Percentiles rank a stretch among this genome's conserved stretches.
These are phyloP conservation scores for Drosophila ambigua DNA, from an alignment of 1,140 invertebrate genomes.

Conservation along the genomic window DNA sequence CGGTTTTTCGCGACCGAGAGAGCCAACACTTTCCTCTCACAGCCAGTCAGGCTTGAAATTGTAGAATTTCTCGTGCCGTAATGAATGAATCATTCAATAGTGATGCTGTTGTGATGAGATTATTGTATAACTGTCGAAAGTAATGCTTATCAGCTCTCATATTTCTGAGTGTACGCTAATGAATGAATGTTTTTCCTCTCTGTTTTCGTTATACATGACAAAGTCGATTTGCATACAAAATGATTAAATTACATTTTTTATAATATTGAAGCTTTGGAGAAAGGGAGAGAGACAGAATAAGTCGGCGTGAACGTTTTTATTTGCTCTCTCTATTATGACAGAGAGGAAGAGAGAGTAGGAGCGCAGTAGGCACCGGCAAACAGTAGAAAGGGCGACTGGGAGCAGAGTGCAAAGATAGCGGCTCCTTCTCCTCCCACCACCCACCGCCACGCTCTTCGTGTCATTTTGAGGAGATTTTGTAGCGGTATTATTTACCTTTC, in stretches of 20 bases:
- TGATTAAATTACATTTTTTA: constrained; percentile 69
- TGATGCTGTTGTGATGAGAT: constrained; percentile 15
- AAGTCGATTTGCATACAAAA: constrained; percentile 72
- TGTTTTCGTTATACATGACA: constrained; percentile 52
- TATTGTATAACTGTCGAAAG: constrained; percentile 1
- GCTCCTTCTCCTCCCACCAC: too few species aligned
- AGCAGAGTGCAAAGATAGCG: not conserved
- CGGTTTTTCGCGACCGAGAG: not conserved
- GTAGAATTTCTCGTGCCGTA: not conserved
- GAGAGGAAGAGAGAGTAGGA: not conserved
- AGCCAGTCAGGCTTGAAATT: constrained; percentile 27
- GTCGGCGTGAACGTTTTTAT: constrained; percentile 18
- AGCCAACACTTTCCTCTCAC: constrained; percentile 20
- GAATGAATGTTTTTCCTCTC: constrained; percentile 27
- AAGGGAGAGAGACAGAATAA: too few species aligned
- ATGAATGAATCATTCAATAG: constrained; percentile 24
- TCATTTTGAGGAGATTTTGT: constrained; percentile 8
- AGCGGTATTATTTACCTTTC: constrained; percentile 51
- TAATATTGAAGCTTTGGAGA: constrained; percentile 8
- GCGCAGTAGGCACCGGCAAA: not conserved
- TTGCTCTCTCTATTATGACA: constrained; percentile 5
- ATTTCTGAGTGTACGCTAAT: not conserved
- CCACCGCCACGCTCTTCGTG: too few species aligned
- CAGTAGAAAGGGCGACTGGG: constrained; percentile 2
- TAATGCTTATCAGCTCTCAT: constrained; percentile 18